Base-by-base conservation (phyloP, 2,888 invertebrate genomes). In the Euplagia quadripunctaria region DNA sequence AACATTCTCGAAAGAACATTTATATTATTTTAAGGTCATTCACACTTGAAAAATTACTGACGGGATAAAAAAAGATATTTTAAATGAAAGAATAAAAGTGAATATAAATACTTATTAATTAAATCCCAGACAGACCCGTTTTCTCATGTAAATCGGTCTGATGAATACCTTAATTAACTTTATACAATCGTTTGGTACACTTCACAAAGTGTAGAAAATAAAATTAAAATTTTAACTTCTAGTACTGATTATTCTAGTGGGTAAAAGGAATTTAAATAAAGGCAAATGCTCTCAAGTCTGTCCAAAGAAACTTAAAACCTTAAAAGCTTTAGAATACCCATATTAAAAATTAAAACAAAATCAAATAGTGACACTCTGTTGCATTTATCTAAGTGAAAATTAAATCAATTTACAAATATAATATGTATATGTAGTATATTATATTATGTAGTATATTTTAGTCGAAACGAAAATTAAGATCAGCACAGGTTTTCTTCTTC, bases 161-260 rank as follows among this genome's bases (percentile, higher is more conserved):
- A 11, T 67, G 61, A 61, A 41, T 67, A 63, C 11, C 11, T 42
- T 72, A 72, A 67, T 72, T 72, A 72, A 66, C 43, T 51, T 72
- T 63, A 65, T 49, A 51, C 63, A 61, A n/a, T 61, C 58, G 51
- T 49, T 65, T 42, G 42, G 42, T 55, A 31, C 31, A 31, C 41
- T 55, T 20, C 20, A 64, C 14, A 64, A 52, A 64, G 17, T 51
- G 63, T 70, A 9, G 42, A 43, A 64, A 63, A 63, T 20, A 7
- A 65, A 65, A 65, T 65, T 49, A 49, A 49, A 49, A 46, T 11
- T 46, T 46, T 14, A 0, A 65, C 20, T 31, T 20, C 3, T 20
- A 20, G 4, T 55, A 55, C n/a, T 9, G n/a, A 55, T n/a, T 55
- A 55, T 55, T 55, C n/a, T n/a, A n/a, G 55, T 3, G n/a, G 2